Evolutionary conservation across 2,888 invertebrate genomes (phyloP).

Genomic region (Bellardia bayeri): DNA sequence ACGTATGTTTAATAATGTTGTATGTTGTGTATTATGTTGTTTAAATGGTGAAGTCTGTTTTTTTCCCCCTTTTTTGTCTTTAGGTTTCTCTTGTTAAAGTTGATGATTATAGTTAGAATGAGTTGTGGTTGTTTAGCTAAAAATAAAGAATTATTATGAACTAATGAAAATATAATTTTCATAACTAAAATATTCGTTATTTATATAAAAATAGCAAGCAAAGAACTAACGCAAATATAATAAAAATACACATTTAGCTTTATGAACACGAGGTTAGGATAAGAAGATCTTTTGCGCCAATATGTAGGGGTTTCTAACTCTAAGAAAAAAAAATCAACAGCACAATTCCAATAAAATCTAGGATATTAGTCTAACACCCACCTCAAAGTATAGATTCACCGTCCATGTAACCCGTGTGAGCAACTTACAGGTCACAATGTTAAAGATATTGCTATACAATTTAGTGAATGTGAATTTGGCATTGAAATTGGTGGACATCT

Average conservation of each 20-base stretch:
- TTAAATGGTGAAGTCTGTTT: neutral
- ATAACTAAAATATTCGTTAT: slow-evolving; percentile 22
- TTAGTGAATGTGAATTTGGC: no score
- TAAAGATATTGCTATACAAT: no score
- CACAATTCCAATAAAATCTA: no score
- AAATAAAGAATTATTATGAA: slow-evolving; percentile 24
- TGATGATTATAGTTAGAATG: neutral
- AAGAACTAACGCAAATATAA: neutral
- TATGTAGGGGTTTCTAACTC: no score
- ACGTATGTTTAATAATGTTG: slow-evolving; percentile 1
- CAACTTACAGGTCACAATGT: no score
- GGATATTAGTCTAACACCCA: no score
- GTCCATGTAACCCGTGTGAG: no score
- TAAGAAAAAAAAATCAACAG: no score
- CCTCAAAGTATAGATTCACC: no score
- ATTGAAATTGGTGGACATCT: no score
- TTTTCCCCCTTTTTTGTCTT: no score
- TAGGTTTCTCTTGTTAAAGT: neutral
- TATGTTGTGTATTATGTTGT: neutral
- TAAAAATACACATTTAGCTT: neutral
- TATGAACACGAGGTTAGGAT: neutral
- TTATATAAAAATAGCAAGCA: slow-evolving; percentile 25
- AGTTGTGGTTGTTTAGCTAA: neutral
- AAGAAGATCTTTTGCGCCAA: neutral
- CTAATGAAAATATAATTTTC: slow-evolving; percentile 53